phyloP scores from a whole-genome alignment of 2,797 vertebrate genomes.

The Microhierax caerulescens region DNA sequence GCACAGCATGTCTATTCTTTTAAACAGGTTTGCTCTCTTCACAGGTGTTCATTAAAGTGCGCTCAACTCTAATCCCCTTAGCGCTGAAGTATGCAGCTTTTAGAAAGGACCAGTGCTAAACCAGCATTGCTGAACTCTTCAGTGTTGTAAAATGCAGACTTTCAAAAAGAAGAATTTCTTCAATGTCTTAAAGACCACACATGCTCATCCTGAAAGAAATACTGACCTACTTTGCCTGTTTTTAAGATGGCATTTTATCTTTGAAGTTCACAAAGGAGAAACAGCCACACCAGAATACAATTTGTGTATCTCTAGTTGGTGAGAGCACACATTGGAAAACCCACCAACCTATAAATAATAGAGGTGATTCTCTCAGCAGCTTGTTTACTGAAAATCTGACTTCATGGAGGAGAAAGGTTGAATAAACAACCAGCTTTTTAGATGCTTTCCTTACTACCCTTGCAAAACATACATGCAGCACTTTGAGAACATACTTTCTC shows the following conservation, averaged over 20 bases:
- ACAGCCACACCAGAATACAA: not conserved
- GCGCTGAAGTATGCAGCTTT: conserved; percentile 17
- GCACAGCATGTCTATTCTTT: conserved; percentile 36
- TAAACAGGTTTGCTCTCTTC: conserved; percentile 36
- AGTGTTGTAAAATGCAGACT: not conserved
- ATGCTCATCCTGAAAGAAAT: conserved; percentile 4
- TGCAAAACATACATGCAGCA: not conserved
- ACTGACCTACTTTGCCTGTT: conserved; percentile 18
- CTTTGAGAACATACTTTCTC: rapidly evolving
- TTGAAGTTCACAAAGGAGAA: conserved; percentile 12
- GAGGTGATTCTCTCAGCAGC: not conserved
- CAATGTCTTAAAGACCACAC: conserved; percentile 33
- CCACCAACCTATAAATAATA: conserved; percentile 42
- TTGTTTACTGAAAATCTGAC: conserved; percentile 8
- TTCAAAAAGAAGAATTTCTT: conserved; percentile 6
- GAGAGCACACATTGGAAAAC: not conserved
- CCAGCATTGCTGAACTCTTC: not conserved
- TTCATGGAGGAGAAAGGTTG: not conserved
- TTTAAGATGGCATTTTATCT: conserved; percentile 15
- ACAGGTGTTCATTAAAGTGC: conserved; percentile 59
- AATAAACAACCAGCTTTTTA: conserved; percentile 9
- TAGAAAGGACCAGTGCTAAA: not conserved
- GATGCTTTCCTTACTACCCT: not conserved
- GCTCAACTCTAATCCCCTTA: conserved; percentile 43
- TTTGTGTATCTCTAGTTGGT: not conserved